Evolutionary conservation across 2,888 invertebrate genomes (phyloP), one percentile per base, ranked within the genome.

Genomic region (Cataglyphis cursor): DNA sequence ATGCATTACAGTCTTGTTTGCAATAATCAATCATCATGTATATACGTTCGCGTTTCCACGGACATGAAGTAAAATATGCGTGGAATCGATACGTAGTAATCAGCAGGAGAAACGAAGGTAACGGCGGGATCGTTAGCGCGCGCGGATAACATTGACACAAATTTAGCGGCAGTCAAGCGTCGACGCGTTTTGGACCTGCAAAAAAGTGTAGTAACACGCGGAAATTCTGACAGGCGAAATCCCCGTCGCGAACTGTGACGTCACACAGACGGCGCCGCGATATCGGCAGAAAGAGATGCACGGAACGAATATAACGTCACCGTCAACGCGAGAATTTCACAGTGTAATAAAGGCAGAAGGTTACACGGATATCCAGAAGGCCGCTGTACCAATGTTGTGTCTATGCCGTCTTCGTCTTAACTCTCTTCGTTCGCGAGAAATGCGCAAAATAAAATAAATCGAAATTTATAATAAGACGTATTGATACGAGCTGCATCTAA

Each of bases 281-380:
- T 24, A 9, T 12, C 44, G 6, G 72, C n/a, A 41, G 31, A 10
- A 31, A 35, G 74, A 38, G 64, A 38, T 18, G 57, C 18, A 5
- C 48, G 12, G 28, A 9, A 28, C 31, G 38, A 64, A 66, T 51
- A 51, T 51, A 81, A 81, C 61, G 68, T 81, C 38, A 74, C 38
- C 18, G 28, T 18, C 64, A 54, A 8, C 48, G 59, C 70, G 70
- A 62, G 41, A 64, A 88, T 86, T 86, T 89, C 74, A 87, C 81
- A 87, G 91, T 90, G 91, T 90, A 92, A 91, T 91, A 91, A 88
- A 86, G 88, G 90, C 93, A 92, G 93, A 93, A 93, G 93, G 92
- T 92, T 92, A 88, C 21, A 86, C 59, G 86, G 85, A 85, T 84
- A 6, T 51, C 81, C 61, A 88, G 89, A 92, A 92, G 91, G 92